Percentiles rank a stretch among this genome's conserved stretches.
Conservation (phyloP, 2,888 invertebrate genomes). For the Merodon equestris region DNA sequence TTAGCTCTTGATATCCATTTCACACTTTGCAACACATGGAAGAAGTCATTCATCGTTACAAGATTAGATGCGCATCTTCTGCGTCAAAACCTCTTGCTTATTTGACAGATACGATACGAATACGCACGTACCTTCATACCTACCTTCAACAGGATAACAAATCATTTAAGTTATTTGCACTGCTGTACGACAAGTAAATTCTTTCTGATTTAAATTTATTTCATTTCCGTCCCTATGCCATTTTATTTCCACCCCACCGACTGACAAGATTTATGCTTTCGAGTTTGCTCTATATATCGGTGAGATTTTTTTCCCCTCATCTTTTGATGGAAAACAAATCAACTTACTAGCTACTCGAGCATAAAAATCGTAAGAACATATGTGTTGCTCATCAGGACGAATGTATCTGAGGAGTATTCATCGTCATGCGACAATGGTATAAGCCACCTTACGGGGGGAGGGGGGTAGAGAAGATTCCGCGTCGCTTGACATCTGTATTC, state of each 20-base stretch:
- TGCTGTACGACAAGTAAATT: slow-evolving; percentile 61
- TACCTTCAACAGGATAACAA: slow-evolving; percentile 49
- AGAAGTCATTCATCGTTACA: slow-evolving; percentile 60
- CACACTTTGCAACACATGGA: slow-evolving; percentile 59
- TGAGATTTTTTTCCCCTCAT: neutral
- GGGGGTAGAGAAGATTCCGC: neutral
- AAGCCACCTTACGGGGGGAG: neutral
- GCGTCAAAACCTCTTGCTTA: slow-evolving; percentile 31
- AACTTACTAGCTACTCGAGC: neutral
- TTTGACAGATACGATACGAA: neutral
- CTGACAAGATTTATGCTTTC: slow-evolving; percentile 60
- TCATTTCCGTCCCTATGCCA: slow-evolving; percentile 38
- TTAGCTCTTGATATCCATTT: slow-evolving; percentile 40
- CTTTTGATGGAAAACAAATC: slow-evolving; percentile 1
- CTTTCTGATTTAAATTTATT: slow-evolving; percentile 65
- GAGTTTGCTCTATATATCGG: neutral
- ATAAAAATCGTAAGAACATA: no score
- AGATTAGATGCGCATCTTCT: slow-evolving; percentile 56
- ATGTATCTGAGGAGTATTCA: neutral
- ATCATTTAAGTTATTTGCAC: slow-evolving; percentile 62
- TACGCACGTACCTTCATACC: no score
- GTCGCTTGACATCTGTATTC: neutral
- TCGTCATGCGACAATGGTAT: neutral
- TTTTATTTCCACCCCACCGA: slow-evolving; percentile 23
- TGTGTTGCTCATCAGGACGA: neutral